Percentiles rank a stretch among this genome's conserved stretches.
Evolutionary conservation across 2,113 vertebrate genomes (phyloP).

Genomic region (Pongo pygmaeus): DNA sequence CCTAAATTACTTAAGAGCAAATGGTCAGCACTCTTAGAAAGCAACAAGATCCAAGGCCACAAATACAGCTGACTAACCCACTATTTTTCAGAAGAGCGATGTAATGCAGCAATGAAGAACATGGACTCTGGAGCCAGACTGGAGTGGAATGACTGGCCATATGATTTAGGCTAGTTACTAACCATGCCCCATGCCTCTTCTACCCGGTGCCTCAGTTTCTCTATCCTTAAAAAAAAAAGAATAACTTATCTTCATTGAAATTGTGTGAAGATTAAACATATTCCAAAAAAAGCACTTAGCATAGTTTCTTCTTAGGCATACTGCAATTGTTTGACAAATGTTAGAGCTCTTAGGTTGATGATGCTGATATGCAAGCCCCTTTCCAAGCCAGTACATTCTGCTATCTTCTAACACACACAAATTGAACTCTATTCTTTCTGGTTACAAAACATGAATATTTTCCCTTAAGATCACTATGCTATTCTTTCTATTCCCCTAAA

Average conservation of each 20-base stretch:
- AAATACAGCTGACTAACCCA: not conserved
- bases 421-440: not conserved
- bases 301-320: not conserved
- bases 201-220: not conserved
- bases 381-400: not conserved
- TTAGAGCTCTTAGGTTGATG: not conserved
- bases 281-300: not conserved
- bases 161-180: not conserved
- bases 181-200: no score
- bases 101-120: not conserved
- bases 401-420: not conserved
- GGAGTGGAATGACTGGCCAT: not conserved
- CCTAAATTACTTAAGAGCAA: constrained; percentile 12
- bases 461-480: not conserved
- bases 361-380: not conserved
- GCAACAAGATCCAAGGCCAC: not conserved
- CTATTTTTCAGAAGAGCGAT: no score
- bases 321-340: not conserved
- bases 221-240: not conserved
- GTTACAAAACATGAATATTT: not conserved
- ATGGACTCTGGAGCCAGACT: not conserved
- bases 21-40: not conserved
- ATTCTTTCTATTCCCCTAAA: not conserved
- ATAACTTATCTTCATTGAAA: not conserved
- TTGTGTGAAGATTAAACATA: not conserved